These are phyloP conservation scores for Himalopsyche phryganea DNA, from an alignment of 1,140 invertebrate genomes.

Conservation along the genomic window DNA sequence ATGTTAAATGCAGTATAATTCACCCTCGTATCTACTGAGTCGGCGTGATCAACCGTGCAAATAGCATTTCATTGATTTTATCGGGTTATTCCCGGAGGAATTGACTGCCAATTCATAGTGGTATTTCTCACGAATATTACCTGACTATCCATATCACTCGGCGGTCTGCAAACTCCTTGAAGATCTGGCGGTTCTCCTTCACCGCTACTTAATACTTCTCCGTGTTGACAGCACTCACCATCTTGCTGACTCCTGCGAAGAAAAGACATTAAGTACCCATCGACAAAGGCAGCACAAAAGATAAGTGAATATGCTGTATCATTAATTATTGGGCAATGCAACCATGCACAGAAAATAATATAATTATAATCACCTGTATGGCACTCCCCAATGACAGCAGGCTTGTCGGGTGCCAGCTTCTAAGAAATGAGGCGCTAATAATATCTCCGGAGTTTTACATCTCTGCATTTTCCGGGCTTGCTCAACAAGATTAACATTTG, in stretches of 20 bases:
- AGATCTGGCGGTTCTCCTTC: constrained; percentile 44
- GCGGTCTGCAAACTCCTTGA: constrained; percentile 53
- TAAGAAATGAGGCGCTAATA: constrained; percentile 70
- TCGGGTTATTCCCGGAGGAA: no score
- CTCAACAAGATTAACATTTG: constrained; percentile 35
- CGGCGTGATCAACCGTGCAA: no score
- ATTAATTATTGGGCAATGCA: no score
- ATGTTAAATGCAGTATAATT: no score
- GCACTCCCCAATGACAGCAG: constrained; percentile 51
- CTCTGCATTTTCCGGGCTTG: constrained; percentile 51
- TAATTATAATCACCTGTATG: constrained; percentile 44
- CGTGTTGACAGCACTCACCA: constrained; percentile 32
- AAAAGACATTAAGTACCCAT: no score
- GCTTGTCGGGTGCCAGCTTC: constrained; percentile 44
- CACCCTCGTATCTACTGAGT: no score
- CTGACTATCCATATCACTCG: constrained; percentile 72
- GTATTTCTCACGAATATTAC: no score
- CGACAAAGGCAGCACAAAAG: no score
- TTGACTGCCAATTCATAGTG: no score
- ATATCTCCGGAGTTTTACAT: constrained; percentile 70
- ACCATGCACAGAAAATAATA: no score
- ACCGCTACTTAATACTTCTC: constrained; percentile 39
- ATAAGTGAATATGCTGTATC: no score
- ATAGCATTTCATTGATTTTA: no score
- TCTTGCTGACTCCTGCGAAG: constrained; percentile 43